Percentiles rank a stretch among this genome's conserved stretches.
Conservation (phyloP, 1,140 invertebrate species). For the Galleria mellonella region DNA sequence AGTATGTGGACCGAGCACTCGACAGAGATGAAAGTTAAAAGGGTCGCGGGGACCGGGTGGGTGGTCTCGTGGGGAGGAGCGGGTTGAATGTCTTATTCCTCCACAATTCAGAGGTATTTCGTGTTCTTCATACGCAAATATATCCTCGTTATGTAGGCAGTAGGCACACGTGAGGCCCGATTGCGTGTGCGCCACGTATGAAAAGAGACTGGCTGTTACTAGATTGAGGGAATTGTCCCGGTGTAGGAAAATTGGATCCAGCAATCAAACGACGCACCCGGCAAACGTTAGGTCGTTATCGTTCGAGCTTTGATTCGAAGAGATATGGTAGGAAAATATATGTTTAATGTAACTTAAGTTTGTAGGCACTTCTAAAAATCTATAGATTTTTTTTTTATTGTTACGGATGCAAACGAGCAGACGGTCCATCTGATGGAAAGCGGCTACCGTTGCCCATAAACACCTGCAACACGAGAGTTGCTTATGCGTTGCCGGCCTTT, state of each 20-base stretch:
- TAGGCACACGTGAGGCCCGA: conserved; percentile 64
- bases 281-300: conserved; percentile 26
- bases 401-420: no score
- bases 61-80: conserved; percentile 30
- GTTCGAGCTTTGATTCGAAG: conserved; percentile 19
- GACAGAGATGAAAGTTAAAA: conserved; percentile 74
- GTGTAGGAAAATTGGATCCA: conserved; percentile 35
- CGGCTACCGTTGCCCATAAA: no score
- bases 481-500: no score
- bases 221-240: conserved; percentile 34
- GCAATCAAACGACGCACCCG: conserved; percentile 31
- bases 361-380: no score
- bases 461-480: no score
- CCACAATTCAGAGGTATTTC: conserved; percentile 74
- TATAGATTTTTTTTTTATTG: no score
- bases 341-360: no score
- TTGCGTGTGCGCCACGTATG: conserved; percentile 53
- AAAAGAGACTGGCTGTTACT: conserved; percentile 22
- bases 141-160: conserved; percentile 69
- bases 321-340: neutral
- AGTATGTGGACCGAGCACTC: conserved; percentile 73
- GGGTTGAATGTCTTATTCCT: conserved; percentile 72
- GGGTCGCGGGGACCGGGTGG: conserved; percentile 48
- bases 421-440: no score
- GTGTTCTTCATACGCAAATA: conserved; percentile 75